These are phyloP conservation scores for Balearica regulorum DNA, from an alignment of 2,797 vertebrate species.

Conservation along the genomic window DNA sequence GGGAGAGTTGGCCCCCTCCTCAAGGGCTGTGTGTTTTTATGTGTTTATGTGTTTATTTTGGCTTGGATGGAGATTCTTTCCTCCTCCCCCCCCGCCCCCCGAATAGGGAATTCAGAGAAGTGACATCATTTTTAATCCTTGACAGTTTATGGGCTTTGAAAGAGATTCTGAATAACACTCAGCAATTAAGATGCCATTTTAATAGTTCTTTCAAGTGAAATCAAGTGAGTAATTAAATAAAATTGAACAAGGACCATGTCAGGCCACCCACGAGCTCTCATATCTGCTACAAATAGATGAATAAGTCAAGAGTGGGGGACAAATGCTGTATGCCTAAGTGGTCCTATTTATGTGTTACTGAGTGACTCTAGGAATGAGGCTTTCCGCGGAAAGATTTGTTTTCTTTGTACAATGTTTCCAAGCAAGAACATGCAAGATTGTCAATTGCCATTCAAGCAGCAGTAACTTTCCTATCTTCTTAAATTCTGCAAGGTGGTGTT, in stretches of 20 bases:
- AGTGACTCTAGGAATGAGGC: conserved; percentile 32
- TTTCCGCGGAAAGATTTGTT: conserved; percentile 46
- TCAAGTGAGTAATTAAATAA: conserved; percentile 70
- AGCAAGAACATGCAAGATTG: not conserved
- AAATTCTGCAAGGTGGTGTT: not conserved
- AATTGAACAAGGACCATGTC: conserved; percentile 57
- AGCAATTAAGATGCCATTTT: conserved; percentile 74
- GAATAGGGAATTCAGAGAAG: conserved; percentile 58
- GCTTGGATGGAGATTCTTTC: not conserved
- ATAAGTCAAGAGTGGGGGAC: conserved; percentile 2
- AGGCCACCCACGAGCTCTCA: conserved; percentile 64
- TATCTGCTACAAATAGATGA: conserved; percentile 23
- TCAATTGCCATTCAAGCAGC: not conserved
- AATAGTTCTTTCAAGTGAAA: conserved; percentile 74
- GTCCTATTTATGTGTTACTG: conserved; percentile 43
- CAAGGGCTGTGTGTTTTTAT: not conserved
- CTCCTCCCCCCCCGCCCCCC: not conserved
- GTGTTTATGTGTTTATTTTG: conserved; percentile 24
- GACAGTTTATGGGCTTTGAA: conserved; percentile 65
- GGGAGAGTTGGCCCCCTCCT: not conserved
- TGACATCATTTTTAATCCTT: conserved; percentile 67
- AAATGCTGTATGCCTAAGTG: conserved; percentile 6
- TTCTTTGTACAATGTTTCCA: conserved; percentile 41
- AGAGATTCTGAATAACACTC: conserved; percentile 58
- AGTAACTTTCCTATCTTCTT: not conserved